Evolutionary conservation across 1,140 invertebrate species (phyloP), one percentile per base, ranked within the genome.

Genomic region (Neodiprion lecontei): DNA sequence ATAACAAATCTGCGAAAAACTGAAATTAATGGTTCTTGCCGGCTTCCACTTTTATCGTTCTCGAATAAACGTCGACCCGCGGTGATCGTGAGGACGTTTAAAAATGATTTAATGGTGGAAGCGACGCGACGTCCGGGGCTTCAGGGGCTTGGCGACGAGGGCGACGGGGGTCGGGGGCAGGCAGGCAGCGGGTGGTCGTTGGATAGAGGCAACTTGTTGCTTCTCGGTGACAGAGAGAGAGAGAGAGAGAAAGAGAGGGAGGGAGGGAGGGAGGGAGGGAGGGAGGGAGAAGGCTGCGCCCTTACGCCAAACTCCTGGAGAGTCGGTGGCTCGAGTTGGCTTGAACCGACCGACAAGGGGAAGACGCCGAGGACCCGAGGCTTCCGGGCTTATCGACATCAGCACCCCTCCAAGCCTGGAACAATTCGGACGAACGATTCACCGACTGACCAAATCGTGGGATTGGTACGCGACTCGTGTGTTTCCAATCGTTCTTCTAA

Each of bases 171-270:
- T 40, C 28, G 53, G n/a, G 53, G 11, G 28, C 49, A 28, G 71
- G 53, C 40, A 68, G 28, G 67, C 74, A 66, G 72, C 77, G 75
- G 75, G 70, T 28, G 66, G 73, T 73, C 74, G 66, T 75, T 76
- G 73, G 77, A 61, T 61, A 61, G 53, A 77, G 77, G 81, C 82
- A 84, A 84, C 83, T 84, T 84, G 83, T 84, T 84, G 83, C 83
- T 81, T 76, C 72, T 69, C 47, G 48, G 70, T 49, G 53, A 61
- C 53, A 61, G 11, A 61, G 11, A 8, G 9, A 61, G 28, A 40
- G 10, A 78, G 80, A 81, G 77, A 73, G 77, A 7, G 7, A 67
- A 2, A 0, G 1, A 10, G 68, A 14, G 47, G 40, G 73, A 67
- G 48, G 67, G 48, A 48, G 69, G 65, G 69, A 47, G 74, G 12